phyloP scores from a whole-genome alignment of 2,888 invertebrate species.

The Leptura quadrifasciata region DNA sequence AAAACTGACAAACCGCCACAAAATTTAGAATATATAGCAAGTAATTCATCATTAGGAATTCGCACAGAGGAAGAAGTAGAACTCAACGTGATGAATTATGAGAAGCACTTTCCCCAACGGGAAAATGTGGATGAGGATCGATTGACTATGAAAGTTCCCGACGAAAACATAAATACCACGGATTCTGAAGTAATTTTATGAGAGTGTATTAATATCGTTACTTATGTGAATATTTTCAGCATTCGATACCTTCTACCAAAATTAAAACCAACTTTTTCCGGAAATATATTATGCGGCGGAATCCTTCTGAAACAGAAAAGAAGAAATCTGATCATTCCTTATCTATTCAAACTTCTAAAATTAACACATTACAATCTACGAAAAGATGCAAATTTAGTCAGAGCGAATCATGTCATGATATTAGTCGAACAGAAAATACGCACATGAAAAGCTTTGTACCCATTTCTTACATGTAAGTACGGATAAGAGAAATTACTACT shows the following conservation, averaged over 20 bases:
- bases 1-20: constrained; percentile 41
- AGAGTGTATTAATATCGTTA: not conserved
- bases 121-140: not conserved
- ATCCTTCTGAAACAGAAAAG: constrained; percentile 17
- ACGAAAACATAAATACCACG: constrained; percentile 43
- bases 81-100: constrained; percentile 50
- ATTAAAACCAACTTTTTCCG: constrained; percentile 47
- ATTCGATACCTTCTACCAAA: constrained; percentile 47
- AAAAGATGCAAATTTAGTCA: constrained; percentile 20
- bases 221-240: constrained; percentile 43
- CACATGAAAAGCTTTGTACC: constrained; percentile 18
- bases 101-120: constrained; percentile 43
- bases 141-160: not conserved
- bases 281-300: constrained; percentile 46
- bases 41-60: constrained; percentile 51
- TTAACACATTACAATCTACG: constrained; percentile 2
- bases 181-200: constrained; percentile 54
- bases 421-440: constrained; percentile 8
- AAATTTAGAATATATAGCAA: constrained; percentile 46
- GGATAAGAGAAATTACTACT: not conserved
- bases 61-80: constrained; percentile 53
- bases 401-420: constrained; percentile 31
- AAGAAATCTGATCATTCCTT: constrained; percentile 32
- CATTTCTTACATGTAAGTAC: constrained; percentile 46
- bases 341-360: constrained; percentile 22